phyloP scores from a whole-genome alignment of 1,140 invertebrate species.

The Drosophila auraria region DNA sequence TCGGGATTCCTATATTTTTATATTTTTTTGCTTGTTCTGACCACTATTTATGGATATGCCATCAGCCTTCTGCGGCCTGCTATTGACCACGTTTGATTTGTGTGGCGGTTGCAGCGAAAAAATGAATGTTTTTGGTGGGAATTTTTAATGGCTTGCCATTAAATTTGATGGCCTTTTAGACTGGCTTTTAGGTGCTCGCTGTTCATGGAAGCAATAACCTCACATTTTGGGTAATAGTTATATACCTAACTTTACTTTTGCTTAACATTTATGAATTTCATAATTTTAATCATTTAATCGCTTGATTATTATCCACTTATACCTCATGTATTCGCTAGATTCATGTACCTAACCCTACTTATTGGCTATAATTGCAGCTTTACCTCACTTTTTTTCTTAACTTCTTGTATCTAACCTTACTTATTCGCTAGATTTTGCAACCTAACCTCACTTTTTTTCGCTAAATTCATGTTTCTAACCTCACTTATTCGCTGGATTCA shows the following conservation, averaged over 20 bases:
- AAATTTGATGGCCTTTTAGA: neutral
- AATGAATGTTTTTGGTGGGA: neutral
- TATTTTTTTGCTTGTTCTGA: neutral
- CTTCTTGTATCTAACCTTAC: too few relatives aligned
- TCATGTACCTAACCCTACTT: too few relatives aligned
- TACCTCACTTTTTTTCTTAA: too few relatives aligned
- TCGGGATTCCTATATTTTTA: neutral
- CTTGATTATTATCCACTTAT: too few relatives aligned
- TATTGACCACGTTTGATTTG: conserved; percentile 31
- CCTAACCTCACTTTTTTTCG: too few relatives aligned
- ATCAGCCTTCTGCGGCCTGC: conserved; percentile 8
- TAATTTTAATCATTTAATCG: too few relatives aligned
- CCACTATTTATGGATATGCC: conserved; percentile 19
- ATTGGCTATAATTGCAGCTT: too few relatives aligned
- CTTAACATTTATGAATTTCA: neutral
- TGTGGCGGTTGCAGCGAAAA: neutral
- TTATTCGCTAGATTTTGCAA: too few relatives aligned
- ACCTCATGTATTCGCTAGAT: too few relatives aligned
- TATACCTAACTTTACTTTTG: neutral
- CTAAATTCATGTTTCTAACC: too few relatives aligned
- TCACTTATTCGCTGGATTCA: too few relatives aligned
- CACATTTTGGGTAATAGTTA: too few relatives aligned
- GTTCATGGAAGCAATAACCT: neutral
- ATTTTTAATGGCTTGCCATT: conserved; percentile 15
- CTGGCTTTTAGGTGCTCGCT: neutral